phyloP scores from a whole-genome alignment of 1,140 invertebrate species.

The Drosophila punjabiensis region DNA sequence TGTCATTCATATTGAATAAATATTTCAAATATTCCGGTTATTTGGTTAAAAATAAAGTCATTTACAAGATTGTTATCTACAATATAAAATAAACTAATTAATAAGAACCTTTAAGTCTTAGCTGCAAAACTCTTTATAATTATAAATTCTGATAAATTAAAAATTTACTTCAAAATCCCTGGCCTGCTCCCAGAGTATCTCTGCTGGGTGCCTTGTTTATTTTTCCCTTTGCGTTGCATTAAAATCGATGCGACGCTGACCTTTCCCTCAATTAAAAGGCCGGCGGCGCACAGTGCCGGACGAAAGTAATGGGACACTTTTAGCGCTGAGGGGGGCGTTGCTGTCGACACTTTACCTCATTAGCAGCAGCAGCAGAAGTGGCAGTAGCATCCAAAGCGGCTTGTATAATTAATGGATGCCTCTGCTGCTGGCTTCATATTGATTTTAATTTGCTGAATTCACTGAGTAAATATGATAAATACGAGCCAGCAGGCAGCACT shows the following conservation, averaged over 20 bases:
- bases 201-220: constrained; percentile 2
- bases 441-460: constrained; percentile 75
- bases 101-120: no score
- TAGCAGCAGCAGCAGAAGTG: constrained; percentile 24
- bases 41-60: no score
- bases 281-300: constrained; percentile 44
- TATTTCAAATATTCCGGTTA: no score
- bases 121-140: no score
- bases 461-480: constrained; percentile 71
- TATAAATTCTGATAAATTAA: not conserved
- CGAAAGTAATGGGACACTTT: constrained; percentile 56
- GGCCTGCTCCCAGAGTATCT: not conserved
- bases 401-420: constrained; percentile 68
- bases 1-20: no score
- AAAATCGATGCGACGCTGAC: constrained; percentile 78
- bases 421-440: constrained; percentile 37
- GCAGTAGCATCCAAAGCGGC: constrained; percentile 21
- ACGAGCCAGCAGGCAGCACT: constrained; percentile 50
- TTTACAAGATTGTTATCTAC: no score
- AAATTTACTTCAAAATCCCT: not conserved
- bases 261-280: constrained; percentile 77
- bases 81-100: no score
- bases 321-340: constrained; percentile 44
- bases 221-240: constrained; percentile 46
- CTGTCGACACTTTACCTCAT: constrained; percentile 66